Percentiles rank a stretch among this genome's conserved stretches.
These are phyloP conservation scores for Bombus consobrinus DNA, from an alignment of 1,140 invertebrate genomes.

Conservation along the genomic window DNA sequence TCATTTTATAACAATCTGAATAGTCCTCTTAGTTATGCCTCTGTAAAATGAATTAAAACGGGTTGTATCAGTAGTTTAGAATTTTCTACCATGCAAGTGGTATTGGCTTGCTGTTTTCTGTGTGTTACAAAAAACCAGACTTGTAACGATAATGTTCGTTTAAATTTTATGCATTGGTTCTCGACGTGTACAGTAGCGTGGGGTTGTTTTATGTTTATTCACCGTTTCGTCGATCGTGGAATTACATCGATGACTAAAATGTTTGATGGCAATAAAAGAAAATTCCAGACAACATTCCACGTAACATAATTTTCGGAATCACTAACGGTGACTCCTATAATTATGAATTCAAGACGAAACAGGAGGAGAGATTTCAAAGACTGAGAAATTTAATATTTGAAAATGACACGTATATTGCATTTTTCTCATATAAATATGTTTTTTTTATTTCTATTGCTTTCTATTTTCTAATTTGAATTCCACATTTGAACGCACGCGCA, in stretches of 20 bases:
- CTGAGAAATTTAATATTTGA: not conserved
- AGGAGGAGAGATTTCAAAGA: not conserved
- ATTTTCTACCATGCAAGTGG: not conserved
- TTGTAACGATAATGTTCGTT: constrained; percentile 18
- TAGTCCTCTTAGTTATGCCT: not conserved
- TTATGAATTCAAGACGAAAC: not conserved
- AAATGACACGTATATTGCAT: not conserved
- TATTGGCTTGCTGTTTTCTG: not conserved
- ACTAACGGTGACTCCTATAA: not conserved
- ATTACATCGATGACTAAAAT: constrained; percentile 8
- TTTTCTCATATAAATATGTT: not conserved
- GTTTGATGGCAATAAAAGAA: not conserved
- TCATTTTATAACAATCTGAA: not conserved
- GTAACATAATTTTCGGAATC: not conserved
- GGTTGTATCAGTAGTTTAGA: not conserved
- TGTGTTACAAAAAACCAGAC: constrained; percentile 2
- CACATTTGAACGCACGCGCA: not conserved
- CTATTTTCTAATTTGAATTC: not conserved
- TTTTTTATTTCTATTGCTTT: not conserved
- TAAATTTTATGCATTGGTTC: constrained; percentile 20
- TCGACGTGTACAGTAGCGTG: not conserved
- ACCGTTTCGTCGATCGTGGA: constrained; percentile 8
- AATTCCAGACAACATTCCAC: not conserved
- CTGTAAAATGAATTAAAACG: not conserved
- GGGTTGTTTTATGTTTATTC: not conserved